Evolutionary conservation across 2,797 vertebrate species (phyloP), one percentile per base, ranked within the genome.

Genomic region (Myoxocephalus aenaeus): DNA sequence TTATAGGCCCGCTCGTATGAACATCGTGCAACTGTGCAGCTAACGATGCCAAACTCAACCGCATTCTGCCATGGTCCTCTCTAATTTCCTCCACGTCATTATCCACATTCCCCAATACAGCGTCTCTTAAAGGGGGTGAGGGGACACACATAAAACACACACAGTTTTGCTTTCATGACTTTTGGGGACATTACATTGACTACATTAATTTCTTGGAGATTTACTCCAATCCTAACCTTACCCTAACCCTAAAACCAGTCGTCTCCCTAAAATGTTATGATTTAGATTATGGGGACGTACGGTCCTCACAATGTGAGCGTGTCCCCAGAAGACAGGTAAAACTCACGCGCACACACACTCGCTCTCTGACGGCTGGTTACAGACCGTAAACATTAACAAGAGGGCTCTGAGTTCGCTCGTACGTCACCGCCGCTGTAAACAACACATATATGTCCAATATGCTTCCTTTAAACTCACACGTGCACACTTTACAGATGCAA

Each of bases 321-420:
- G 50, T 51, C 50, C 50, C 50, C 50, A 53, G 8, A 22, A 22
- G 50, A 53, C n/a, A 13, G n/a, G 50, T 53, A 53, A 25, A 25
- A 22, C 51, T 48, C 65, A 48, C 58, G 63, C 50, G 57, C 62
- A 58, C 42, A n/a, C 32, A 20, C 44, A 58, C 64, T 64, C 36
- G 32, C 34, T 66, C n/a, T 25, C 36, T 50, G 42, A 77, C 63
- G 65, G 70, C 71, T 78, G 64, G 71, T 82, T 88, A 62, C 86
- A 78, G 72, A 70, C 73, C 73, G 75, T 90, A 89, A 91, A 92
- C 88, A 87, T 91, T 91, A 90, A 90, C 70, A 79, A 85, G 77
- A 65, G 76, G 77, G 18, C 66, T 74, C n/a, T 65, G 68, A 77
- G 78, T 87, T 87, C 36, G 38, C 42, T 53, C 80, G 44, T 87